Percentiles rank a stretch among this genome's conserved stretches.
Conservation (phyloP, 2,888 invertebrate genomes). For the Andrena chrysosceles region DNA sequence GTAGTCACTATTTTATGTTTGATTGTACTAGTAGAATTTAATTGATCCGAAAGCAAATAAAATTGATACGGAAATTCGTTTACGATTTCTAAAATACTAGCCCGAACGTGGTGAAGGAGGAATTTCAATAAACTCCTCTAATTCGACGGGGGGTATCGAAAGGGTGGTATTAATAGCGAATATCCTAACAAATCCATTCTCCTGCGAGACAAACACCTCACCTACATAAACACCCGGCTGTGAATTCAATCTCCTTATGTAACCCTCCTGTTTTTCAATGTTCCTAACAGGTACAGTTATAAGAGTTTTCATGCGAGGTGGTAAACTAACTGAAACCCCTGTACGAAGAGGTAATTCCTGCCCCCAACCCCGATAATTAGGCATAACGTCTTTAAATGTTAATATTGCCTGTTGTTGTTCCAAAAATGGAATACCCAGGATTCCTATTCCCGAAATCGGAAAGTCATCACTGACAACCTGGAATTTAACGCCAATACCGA, state of each 20-base stretch:
- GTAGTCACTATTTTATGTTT: neutral
- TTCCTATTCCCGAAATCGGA: neutral
- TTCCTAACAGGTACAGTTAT: neutral
- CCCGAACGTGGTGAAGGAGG: neutral
- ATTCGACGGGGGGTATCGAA: neutral
- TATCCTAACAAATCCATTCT: neutral
- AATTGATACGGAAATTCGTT: constrained; percentile 3
- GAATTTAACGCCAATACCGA: neutral
- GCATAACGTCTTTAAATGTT: neutral
- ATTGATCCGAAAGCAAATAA: neutral
- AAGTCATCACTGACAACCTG: neutral
- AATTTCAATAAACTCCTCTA: neutral
- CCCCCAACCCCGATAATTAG: neutral
- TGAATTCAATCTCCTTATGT: neutral
- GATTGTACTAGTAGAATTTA: neutral
- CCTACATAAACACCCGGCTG: neutral
- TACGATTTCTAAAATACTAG: neutral
- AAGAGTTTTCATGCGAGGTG: neutral
- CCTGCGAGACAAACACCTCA: neutral
- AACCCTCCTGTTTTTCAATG: neutral
- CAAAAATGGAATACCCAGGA: constrained; percentile 6
- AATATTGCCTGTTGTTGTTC: neutral
- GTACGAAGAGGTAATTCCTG: neutral
- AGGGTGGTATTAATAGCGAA: neutral
- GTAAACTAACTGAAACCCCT: constrained; percentile 1